These are phyloP conservation scores for Chlamydotis undulata DNA, from an alignment of 2,113 vertebrate species.

Conservation along the genomic window DNA sequence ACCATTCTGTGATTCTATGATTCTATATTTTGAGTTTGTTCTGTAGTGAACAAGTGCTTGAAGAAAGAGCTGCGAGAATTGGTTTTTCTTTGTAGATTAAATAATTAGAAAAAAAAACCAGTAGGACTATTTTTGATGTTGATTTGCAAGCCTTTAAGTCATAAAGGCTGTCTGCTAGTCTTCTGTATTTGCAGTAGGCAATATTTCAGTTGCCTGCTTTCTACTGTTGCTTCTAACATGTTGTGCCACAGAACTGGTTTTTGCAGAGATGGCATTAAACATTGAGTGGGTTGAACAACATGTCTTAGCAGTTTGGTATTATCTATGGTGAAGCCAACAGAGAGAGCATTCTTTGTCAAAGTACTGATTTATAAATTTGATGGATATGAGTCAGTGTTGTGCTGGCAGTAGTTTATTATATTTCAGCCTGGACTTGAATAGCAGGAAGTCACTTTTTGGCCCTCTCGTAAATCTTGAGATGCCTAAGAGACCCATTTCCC, in stretches of 20 bases:
- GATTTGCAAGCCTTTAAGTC: background rate
- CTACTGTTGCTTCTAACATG: background rate
- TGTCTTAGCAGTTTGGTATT: background rate
- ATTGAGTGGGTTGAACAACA: background rate
- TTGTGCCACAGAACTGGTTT: background rate
- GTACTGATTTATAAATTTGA: conserved; percentile 59
- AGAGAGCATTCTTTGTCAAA: background rate
- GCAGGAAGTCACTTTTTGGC: conserved; percentile 64
- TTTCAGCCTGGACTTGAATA: conserved; percentile 52
- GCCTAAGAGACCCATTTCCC: conserved; percentile 52
- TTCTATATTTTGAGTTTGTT: background rate
- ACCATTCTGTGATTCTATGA: too few relatives aligned
- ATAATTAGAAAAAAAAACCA: background rate
- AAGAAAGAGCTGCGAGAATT: background rate
- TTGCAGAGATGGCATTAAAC: background rate
- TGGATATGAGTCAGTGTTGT: conserved; percentile 64
- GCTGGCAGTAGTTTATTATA: conserved; percentile 54
- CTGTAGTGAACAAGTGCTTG: background rate
- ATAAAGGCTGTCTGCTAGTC: background rate
- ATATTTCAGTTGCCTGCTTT: background rate
- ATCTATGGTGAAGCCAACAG: background rate
- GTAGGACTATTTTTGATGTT: background rate
- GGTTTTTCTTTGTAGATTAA: background rate
- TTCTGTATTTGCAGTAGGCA: background rate
- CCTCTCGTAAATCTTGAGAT: conserved; percentile 48